A percentile compares a stretch with the other conserved stretches of the same genome.
Evolutionary conservation across 2,113 vertebrate species (phyloP).

Genomic region (Myocastor coypus): DNA sequence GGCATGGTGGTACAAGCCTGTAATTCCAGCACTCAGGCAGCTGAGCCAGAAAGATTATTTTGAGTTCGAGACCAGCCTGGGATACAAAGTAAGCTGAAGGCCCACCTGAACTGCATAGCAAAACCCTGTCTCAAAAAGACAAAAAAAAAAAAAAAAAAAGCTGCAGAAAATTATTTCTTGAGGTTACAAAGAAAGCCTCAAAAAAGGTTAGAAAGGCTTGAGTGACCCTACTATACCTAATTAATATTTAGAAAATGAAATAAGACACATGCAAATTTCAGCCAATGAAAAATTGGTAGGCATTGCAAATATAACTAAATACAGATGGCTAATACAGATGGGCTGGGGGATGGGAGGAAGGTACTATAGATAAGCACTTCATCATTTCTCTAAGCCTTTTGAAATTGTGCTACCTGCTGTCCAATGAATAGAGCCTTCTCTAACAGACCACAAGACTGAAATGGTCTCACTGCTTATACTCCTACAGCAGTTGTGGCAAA

Average conservation of each 20-base stretch:
- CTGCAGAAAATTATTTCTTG: not conserved
- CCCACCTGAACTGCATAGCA: too few relatives aligned
- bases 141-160: not conserved
- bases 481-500: not conserved
- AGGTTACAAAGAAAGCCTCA: not conserved
- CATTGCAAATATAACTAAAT: constrained; percentile 59
- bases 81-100: too few relatives aligned
- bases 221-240: not conserved
- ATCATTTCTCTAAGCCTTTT: constrained; percentile 38
- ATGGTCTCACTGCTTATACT: not conserved
- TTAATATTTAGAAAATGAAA: constrained; percentile 51
- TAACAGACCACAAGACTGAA: not conserved
- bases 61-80: too few relatives aligned
- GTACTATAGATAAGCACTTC: constrained; percentile 61
- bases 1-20: too few relatives aligned
- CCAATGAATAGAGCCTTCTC: not conserved
- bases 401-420: constrained; percentile 51
- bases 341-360: not conserved
- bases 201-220: not conserved
- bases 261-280: constrained; percentile 12
- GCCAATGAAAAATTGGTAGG: constrained; percentile 57
- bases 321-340: constrained; percentile 70
- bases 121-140: too few relatives aligned
- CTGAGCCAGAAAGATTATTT: too few relatives aligned
- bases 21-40: too few relatives aligned